Evolutionary conservation across 92 coral and sea anemone species (phyloP), one percentile per base, ranked within the genome.

Genomic region (Palythoa caribaeorum): DNA sequence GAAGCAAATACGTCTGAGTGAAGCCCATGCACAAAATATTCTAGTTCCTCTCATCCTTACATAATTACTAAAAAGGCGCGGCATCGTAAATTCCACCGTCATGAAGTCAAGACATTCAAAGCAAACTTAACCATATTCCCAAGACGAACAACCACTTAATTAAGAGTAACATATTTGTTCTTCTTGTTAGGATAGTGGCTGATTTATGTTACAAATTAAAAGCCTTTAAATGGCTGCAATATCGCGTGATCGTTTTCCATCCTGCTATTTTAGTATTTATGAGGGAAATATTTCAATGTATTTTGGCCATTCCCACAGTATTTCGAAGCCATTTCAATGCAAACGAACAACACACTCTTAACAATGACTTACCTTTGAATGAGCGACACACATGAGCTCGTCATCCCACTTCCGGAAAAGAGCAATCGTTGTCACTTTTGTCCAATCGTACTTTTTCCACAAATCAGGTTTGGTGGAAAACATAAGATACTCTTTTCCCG

Each of bases 371-470:
- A 97, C 99, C 93, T 90, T 95, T 13, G 95, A 92, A 76, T 97
- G 99, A 0, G 99, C 99, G 63, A 78, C 88, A 77, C 99, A 97
- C 92, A 95, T 91, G 35, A 97, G 80, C 76, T 97, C 99, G 37
- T 97, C 93, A 69, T 97, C 98, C 99, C 99, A 97, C 1, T 96
- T 93, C 68, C 98, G 83, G 90, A 97, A 97, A 14, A 97, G 87
- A 9, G 94, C 98, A 17, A 97, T 93, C 9, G 99, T 97, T 0
- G 99, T 97, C 36, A 97, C 96, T 19, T 91, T 91, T 13, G 60
- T 78, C 99, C 99, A 97, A 88, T 97, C 93, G 84, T 95, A 97
- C 37, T 94, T 89, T 51, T 79, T 92, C 99, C 99, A 97, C n/a
- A 91, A 94, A 78, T 88, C 55, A 0, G 94, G 90, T 69, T 92